Conservation (phyloP, 2,797 vertebrate genomes). For the Crocidura indochinensis region DNA sequence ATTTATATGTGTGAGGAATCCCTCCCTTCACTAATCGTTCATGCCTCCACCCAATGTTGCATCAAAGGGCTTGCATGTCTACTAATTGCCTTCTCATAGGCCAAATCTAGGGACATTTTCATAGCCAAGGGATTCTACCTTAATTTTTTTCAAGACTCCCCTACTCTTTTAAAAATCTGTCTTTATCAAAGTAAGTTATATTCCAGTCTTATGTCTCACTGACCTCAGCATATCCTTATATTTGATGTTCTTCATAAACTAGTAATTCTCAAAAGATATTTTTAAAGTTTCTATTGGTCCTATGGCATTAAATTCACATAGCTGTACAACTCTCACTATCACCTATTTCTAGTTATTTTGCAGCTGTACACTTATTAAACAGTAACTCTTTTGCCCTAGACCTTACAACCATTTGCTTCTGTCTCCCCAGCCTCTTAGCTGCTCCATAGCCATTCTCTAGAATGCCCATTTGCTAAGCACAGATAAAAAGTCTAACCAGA, state of each 20-base stretch:
- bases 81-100: conserved; percentile 34
- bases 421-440: background rate
- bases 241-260: conserved; percentile 23
- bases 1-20: conserved; percentile 68
- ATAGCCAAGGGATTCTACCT: conserved; percentile 26
- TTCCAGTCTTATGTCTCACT: background rate
- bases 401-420: background rate
- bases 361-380: background rate
- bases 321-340: background rate
- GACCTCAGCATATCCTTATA: background rate
- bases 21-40: conserved; percentile 74
- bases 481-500: too few relatives aligned
- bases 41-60: conserved; percentile 71
- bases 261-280: conserved; percentile 15
- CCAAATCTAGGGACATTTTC: conserved; percentile 31
- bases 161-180: conserved; percentile 27
- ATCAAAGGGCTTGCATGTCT: conserved; percentile 44
- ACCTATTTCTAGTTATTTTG: background rate
- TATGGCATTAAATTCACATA: background rate
- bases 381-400: background rate
- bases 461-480: too few relatives aligned
- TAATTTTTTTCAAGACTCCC: conserved; percentile 25
- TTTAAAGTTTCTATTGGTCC: background rate
- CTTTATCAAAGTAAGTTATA: conserved; percentile 42
- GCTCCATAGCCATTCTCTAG: too few relatives aligned